Conservation (phyloP, 2,888 invertebrate genomes). For the Siphonodentalium dalli region DNA sequence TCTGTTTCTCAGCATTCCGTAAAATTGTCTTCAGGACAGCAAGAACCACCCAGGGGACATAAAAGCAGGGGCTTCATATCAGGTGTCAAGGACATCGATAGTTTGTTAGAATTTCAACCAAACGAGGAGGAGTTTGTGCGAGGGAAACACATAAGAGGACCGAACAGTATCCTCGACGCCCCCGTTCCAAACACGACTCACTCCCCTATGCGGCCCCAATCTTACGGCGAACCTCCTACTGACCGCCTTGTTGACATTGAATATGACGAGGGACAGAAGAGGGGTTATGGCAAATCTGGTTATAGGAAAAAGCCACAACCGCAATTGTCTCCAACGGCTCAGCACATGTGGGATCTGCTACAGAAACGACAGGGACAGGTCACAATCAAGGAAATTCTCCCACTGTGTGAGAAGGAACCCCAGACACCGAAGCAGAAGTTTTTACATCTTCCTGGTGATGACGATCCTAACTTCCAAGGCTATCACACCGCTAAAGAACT, state of each 20-base stretch:
- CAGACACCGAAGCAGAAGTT: slow-evolving; percentile 36
- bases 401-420: slow-evolving; percentile 48
- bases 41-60: slow-evolving; percentile 24
- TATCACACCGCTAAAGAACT: slow-evolving; percentile 90
- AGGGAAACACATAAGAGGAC: slow-evolving; percentile 19
- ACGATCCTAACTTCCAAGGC: slow-evolving; percentile 75
- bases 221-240: slow-evolving; percentile 26
- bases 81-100: slow-evolving; percentile 46
- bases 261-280: slow-evolving; percentile 22
- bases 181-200: slow-evolving; percentile 32
- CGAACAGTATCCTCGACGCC: slow-evolving; percentile 31
- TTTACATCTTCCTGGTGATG: slow-evolving; percentile 50
- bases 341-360: slow-evolving; percentile 50
- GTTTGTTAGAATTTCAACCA: slow-evolving; percentile 47
- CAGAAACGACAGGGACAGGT: slow-evolving; percentile 52
- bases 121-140: slow-evolving; percentile 44
- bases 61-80: slow-evolving; percentile 32
- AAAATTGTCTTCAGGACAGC: slow-evolving; percentile 16
- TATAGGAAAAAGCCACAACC: neutral
- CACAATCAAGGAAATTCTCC: slow-evolving; percentile 54
- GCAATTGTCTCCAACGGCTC: slow-evolving; percentile 30
- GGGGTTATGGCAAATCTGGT: slow-evolving; percentile 29
- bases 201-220: slow-evolving; percentile 30
- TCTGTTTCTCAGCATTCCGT: slow-evolving; percentile 34
- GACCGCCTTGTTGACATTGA: slow-evolving; percentile 28